These are phyloP conservation scores for Drosophila buzzatii DNA, from an alignment of 2,888 invertebrate genomes.

Conservation along the genomic window DNA sequence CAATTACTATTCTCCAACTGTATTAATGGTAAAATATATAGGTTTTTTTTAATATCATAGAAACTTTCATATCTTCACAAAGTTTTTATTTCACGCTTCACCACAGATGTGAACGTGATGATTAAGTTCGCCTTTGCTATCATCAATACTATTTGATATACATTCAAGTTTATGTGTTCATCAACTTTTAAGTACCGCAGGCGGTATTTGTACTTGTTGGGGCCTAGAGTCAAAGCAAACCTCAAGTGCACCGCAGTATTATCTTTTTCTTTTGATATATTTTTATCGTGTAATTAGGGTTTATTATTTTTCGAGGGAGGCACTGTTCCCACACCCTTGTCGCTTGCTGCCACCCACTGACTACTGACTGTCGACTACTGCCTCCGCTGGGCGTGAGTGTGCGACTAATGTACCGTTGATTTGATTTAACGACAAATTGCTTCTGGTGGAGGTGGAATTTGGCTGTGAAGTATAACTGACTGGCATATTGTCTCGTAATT, in stretches of 20 bases:
- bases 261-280: slow-evolving; percentile 10
- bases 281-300: slow-evolving; percentile 14
- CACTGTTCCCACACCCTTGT: slow-evolving; percentile 40
- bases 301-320: slow-evolving; percentile 1
- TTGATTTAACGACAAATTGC: slow-evolving; percentile 70
- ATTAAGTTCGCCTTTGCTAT: not conserved
- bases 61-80: not conserved
- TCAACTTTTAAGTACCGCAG: not conserved
- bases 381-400: slow-evolving; percentile 26
- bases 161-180: slow-evolving; percentile 4
- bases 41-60: not conserved
- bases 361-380: not conserved
- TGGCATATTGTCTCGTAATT: slow-evolving; percentile 34
- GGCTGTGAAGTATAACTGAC: not conserved
- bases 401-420: slow-evolving; percentile 69
- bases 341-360: not conserved
- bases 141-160: not conserved
- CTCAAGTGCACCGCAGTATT: slow-evolving; percentile 1
- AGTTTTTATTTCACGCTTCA: not conserved
- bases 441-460: slow-evolving; percentile 1
- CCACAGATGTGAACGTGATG: not conserved
- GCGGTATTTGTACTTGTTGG: not conserved
- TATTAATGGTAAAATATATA: not conserved
- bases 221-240: not conserved
- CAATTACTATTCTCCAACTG: no score